A percentile compares a stretch with the other conserved stretches of the same genome.
phyloP scores from a whole-genome alignment of 2,888 invertebrate genomes.

The Crocallis elinguaria region DNA sequence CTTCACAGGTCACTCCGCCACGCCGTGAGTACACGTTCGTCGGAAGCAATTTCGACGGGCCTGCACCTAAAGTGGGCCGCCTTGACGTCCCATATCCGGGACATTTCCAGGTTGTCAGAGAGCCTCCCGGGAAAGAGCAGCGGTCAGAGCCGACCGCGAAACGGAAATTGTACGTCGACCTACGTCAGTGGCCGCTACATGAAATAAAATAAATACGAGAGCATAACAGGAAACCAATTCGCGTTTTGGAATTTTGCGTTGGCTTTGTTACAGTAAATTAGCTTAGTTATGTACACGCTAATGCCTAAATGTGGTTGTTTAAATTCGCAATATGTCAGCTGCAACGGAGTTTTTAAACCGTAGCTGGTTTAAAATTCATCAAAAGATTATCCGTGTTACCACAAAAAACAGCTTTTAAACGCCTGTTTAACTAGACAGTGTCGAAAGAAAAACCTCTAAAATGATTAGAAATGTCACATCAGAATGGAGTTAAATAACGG shows the following conservation, averaged over 20 bases:
- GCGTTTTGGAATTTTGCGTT: conserved; percentile 18
- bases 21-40: conserved; percentile 35
- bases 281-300: conserved; percentile 1
- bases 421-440: no score
- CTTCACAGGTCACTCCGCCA: conserved; percentile 2
- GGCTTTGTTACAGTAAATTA: conserved; percentile 13
- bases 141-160: conserved; percentile 62
- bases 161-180: conserved; percentile 82
- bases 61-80: conserved; percentile 62
- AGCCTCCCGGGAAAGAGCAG: conserved; percentile 71
- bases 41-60: conserved; percentile 73
- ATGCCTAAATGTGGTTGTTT: no score
- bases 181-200: conserved; percentile 62
- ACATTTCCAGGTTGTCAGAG: conserved; percentile 72
- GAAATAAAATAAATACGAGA: conserved; percentile 47
- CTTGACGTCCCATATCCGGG: conserved; percentile 79
- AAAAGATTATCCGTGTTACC: no score
- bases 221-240: conserved; percentile 41
- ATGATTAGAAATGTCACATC: no score
- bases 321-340: no score
- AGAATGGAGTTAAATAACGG: no score
- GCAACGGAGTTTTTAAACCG: no score
- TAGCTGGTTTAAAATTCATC: no score
- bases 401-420: no score
- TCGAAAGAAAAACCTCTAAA: no score